Conservation (phyloP, 2,888 invertebrate genomes). For the Endotricha flammealis region DNA sequence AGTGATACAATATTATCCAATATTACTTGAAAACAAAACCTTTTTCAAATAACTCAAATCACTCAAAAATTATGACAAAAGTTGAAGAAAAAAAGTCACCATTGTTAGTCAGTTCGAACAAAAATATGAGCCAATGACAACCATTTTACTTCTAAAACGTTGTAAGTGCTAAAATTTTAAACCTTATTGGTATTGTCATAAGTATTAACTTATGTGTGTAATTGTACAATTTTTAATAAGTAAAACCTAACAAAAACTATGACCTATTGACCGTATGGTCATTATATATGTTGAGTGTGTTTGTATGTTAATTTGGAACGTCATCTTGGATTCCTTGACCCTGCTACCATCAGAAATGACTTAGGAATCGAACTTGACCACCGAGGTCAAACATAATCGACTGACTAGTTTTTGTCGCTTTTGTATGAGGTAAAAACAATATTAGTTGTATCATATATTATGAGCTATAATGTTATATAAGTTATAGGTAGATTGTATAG, state of each 20-base stretch:
- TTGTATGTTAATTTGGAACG: constrained; percentile 64
- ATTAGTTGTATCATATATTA: too few relatives aligned
- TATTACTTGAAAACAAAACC: background rate
- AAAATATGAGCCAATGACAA: too few relatives aligned
- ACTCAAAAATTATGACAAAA: constrained; percentile 1
- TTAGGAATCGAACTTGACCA: constrained; percentile 73
- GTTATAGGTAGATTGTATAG: too few relatives aligned
- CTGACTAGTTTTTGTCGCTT: constrained; percentile 50
- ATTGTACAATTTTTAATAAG: constrained; percentile 1
- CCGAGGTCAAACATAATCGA: constrained; percentile 48
- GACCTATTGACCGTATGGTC: constrained; percentile 51
- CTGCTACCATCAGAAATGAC: constrained; percentile 57
- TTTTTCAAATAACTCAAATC: background rate
- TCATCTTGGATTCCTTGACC: constrained; percentile 40
- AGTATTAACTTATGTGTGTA: background rate
- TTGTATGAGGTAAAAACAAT: constrained; percentile 20
- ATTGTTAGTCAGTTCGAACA: background rate
- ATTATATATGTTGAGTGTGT: constrained; percentile 50
- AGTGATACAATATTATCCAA: too few relatives aligned
- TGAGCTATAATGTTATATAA: too few relatives aligned
- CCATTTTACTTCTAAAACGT: background rate
- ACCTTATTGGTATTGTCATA: background rate
- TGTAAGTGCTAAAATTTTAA: background rate
- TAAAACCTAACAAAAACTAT: constrained; percentile 49
- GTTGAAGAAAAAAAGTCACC: background rate